These are phyloP conservation scores for Macaca mulatta DNA, from an alignment of 2,113 vertebrate species.

Conservation along the genomic window DNA sequence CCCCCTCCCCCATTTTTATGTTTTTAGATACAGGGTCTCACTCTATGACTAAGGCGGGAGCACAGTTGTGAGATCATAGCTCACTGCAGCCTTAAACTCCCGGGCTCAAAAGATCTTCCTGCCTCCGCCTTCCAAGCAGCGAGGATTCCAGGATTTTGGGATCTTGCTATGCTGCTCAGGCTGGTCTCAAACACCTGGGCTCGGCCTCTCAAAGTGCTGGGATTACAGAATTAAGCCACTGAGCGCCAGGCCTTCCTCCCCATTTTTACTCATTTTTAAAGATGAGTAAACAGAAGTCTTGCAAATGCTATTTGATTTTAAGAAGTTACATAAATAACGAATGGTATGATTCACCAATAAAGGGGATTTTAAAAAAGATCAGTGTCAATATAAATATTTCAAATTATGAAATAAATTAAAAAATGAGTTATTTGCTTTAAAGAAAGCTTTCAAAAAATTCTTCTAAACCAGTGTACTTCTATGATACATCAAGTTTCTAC, in stretches of 20 bases:
- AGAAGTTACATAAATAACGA: neutral
- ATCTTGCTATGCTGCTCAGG: too few species aligned
- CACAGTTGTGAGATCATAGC: too few species aligned
- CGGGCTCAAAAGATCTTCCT: too few species aligned
- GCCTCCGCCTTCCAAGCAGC: too few species aligned
- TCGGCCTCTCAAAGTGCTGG: too few species aligned
- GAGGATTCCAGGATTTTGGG: too few species aligned
- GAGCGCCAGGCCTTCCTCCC: too few species aligned
- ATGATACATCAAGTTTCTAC: neutral
- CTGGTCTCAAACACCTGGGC: too few species aligned
- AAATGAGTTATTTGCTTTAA: neutral
- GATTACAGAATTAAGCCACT: too few species aligned
- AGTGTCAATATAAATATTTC: neutral
- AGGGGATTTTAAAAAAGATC: neutral
- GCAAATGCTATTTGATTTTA: neutral
- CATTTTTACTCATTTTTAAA: neutral
- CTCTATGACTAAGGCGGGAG: too few species aligned
- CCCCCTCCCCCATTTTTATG: neutral
- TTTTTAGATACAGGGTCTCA: too few species aligned
- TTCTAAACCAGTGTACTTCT: neutral
- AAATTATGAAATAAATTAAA: conserved; percentile 19
- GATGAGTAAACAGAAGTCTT: neutral
- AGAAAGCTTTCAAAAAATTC: conserved; percentile 1
- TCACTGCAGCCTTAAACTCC: too few species aligned
- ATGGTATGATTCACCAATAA: neutral